A percentile compares a stretch with the other conserved stretches of the same genome.
Conservation (phyloP, 1,140 invertebrate species). For the Gyrodactylus bullatarudis region DNA sequence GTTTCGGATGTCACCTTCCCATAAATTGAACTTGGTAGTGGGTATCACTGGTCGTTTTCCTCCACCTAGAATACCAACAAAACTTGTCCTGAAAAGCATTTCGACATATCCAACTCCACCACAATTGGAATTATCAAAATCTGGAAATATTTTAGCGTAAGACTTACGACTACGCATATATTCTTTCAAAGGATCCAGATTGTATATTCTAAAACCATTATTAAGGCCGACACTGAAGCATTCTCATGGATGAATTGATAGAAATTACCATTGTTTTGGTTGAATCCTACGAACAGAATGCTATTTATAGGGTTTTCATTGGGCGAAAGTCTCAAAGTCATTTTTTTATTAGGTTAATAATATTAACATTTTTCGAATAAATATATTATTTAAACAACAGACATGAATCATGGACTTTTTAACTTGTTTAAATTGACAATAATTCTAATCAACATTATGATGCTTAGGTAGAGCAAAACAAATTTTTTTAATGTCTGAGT, state of each 20-base stretch:
- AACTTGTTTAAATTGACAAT: neutral
- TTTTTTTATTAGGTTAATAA: no score
- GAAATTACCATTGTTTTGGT: no score
- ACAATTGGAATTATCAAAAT: slow-evolving; percentile 19
- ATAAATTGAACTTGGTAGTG: slow-evolving; percentile 56
- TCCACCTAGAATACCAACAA: slow-evolving; percentile 69
- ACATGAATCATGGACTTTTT: no score
- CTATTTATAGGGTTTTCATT: neutral
- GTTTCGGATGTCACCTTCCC: slow-evolving; percentile 78
- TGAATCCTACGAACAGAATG: neutral
- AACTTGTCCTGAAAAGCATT: slow-evolving; percentile 88
- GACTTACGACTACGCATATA: slow-evolving; percentile 45
- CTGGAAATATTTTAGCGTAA: neutral
- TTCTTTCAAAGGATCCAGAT: slow-evolving; percentile 74
- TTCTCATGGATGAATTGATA: no score
- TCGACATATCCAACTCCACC: slow-evolving; percentile 69
- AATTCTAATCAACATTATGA: neutral
- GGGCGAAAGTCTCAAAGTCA: neutral
- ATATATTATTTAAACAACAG: no score
- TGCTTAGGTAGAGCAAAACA: no score
- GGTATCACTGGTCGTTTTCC: slow-evolving; percentile 60
- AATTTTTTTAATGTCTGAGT: neutral
- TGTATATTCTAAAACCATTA: slow-evolving; percentile 80
- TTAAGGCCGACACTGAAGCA: slow-evolving; percentile 89
- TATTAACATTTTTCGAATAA: no score